Conservation (phyloP, 1,140 invertebrate genomes). For the Philaenus spumarius region DNA sequence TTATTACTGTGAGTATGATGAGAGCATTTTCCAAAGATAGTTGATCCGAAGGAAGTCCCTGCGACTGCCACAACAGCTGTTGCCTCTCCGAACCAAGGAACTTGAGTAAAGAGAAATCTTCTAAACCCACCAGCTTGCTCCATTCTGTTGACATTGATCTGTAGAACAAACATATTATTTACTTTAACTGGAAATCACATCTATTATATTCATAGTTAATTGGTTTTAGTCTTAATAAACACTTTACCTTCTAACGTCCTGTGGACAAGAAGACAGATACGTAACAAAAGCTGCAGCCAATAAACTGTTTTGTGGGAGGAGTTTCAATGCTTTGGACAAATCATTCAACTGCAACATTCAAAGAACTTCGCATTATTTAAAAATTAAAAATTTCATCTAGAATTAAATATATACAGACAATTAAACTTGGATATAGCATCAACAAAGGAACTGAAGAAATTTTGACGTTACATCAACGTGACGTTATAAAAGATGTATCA, state of each 20-base stretch:
- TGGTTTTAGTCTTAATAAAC: neutral
- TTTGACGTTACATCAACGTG: too few species aligned
- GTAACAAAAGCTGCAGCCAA: conserved; percentile 70
- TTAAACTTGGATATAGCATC: too few species aligned
- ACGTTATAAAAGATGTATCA: too few species aligned
- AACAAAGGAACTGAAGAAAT: too few species aligned
- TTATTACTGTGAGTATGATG: conserved; percentile 61
- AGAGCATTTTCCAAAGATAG: conserved; percentile 78
- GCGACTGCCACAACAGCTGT: conserved; percentile 75
- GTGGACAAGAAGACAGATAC: conserved; percentile 61
- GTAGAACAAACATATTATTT: too few species aligned
- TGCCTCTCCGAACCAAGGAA: conserved; percentile 70
- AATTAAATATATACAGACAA: too few species aligned
- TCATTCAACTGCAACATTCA: conserved; percentile 43
- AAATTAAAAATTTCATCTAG: too few species aligned
- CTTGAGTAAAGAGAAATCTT: conserved; percentile 56
- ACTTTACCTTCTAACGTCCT: conserved; percentile 53
- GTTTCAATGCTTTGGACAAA: conserved; percentile 50
- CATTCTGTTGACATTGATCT: conserved; percentile 12
- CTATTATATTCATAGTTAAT: too few species aligned
- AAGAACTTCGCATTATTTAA: too few species aligned
- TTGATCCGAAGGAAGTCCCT: conserved; percentile 74
- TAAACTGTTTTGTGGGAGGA: conserved; percentile 56
- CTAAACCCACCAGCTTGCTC: neutral
- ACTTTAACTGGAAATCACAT: too few species aligned